Evolutionary conservation across 2,113 vertebrate genomes (phyloP), one percentile per base, ranked within the genome.

Genomic region (Tupaia tana): DNA sequence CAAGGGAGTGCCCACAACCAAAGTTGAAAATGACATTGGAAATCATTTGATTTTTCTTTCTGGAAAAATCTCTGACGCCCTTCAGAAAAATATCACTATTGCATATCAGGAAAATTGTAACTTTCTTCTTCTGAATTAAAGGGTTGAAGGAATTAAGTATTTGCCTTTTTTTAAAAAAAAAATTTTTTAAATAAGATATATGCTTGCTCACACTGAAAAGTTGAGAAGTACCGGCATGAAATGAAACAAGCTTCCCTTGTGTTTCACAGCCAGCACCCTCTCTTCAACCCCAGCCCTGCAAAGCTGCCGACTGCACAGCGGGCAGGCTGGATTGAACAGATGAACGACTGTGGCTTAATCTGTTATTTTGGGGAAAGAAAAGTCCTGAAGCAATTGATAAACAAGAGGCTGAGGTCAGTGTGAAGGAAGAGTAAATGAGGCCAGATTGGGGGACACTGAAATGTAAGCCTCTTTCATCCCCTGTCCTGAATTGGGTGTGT

Each of bases 371-470:
- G n/a, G n/a, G 7, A n/a, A 70, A 96, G 97, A 97, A 93, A 63
- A 43, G 71, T 11, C 43, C 90, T 56, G 78, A 95, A 95, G 66
- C 92, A 91, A 97, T 75, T 96, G 96, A 93, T 84, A 95, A 97
- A 97, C 73, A 93, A 66, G 74, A 96, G 94, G 86, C 86, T 97
- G 96, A 93, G 90, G 93, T 98, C 95, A 96, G 67, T 66, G 85
- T 95, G 95, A 97, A 96, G 95, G 86, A 94, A 97, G 73, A 96
- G 93, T 93, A 97, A 98, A 96, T 74, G 96, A 96, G 94, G 95
- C 96, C 97, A 94, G 97, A 98, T 84, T 93, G 96, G 95, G 94
- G 95, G 95, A 67, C 15, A 3, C 64, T 71, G 80, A 89, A 95
- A 93, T 27, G 24, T 86, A 75, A 96, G 86, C 91, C 71, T 70